Evolutionary conservation across 2,888 invertebrate species (phyloP), one percentile per base, ranked within the genome.

Genomic region (Sinodicranocentrus sp.): DNA sequence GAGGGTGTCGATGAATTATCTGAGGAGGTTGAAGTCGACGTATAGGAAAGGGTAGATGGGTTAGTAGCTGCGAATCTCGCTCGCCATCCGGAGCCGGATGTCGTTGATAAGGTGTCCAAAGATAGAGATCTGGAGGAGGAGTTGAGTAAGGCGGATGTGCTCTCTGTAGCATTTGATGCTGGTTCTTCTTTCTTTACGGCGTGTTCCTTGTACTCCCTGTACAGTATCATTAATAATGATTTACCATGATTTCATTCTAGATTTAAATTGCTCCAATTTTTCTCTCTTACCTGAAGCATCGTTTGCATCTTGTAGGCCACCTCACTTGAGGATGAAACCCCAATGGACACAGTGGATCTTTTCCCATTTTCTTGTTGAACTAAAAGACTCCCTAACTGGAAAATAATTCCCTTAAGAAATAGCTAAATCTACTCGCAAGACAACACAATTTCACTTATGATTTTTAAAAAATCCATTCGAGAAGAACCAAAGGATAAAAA

Each of bases 251-350:
- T n/a, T n/a, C n/a, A n/a, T n/a, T n/a, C n/a, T n/a, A n/a, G n/a
- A n/a, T n/a, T n/a, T n/a, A n/a, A n/a, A n/a, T n/a, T n/a, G n/a
- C n/a, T n/a, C n/a, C n/a, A n/a, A n/a, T n/a, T n/a, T n/a, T n/a
- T n/a, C n/a, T n/a, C n/a, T n/a, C n/a, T n/a, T n/a, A 94, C 93
- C 95, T 94, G 92, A 97, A 97, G 91, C 97, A 97, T 89, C 97
- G 93, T 92, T 97, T 97, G 92, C 97, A 97, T 90, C 97, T 93
- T 80, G 97, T 97, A 67, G 97, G 97, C 95, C 97, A 97, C 90
- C 97, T 94, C 89, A 97, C 96, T 92, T 97, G 97, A 84, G 97
- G 97, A 92, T 97, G 96, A 91, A 97, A 97, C 61, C 97, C 97
- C 90, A 97, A 92, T 86, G 97, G 97, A 91, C 97, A 97, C 89